These are phyloP conservation scores for Ctenoplectra terminalis DNA, from an alignment of 1,140 invertebrate genomes.

Conservation along the genomic window DNA sequence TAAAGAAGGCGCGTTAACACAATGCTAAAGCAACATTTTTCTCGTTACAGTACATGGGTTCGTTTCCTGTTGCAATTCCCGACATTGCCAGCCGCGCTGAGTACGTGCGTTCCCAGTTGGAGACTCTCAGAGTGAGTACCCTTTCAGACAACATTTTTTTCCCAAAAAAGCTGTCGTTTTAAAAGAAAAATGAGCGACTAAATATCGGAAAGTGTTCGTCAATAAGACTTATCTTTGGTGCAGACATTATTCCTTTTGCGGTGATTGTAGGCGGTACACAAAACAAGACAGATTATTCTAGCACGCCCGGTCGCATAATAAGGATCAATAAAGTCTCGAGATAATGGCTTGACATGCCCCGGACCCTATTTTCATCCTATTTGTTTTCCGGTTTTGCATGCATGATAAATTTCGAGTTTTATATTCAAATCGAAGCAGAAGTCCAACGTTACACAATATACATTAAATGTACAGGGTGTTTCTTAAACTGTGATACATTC, in stretches of 20 bases:
- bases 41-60: conserved; percentile 89
- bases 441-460: conserved; percentile 11
- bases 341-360: conserved; percentile 65
- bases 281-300: conserved; percentile 72
- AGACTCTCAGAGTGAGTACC: conserved; percentile 86
- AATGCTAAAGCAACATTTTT: conserved; percentile 16
- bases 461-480: too few species aligned
- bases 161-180: neutral
- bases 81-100: conserved; percentile 86
- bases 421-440: conserved; percentile 57
- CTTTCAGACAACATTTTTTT: conserved; percentile 50
- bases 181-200: neutral
- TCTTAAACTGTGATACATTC: too few species aligned
- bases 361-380: conserved; percentile 61
- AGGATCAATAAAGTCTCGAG: conserved; percentile 74
- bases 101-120: conserved; percentile 84
- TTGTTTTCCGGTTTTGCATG: conserved; percentile 69
- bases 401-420: conserved; percentile 68
- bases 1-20: neutral
- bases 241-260: conserved; percentile 16
- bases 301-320: conserved; percentile 73
- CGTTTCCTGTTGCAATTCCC: conserved; percentile 87
- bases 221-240: neutral
- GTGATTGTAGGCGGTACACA: conserved; percentile 18
- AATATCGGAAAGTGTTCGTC: neutral